Evolutionary conservation across 2,113 vertebrate genomes (phyloP), one percentile per base, ranked within the genome.

Genomic region (Nothobranchius furzeri): DNA sequence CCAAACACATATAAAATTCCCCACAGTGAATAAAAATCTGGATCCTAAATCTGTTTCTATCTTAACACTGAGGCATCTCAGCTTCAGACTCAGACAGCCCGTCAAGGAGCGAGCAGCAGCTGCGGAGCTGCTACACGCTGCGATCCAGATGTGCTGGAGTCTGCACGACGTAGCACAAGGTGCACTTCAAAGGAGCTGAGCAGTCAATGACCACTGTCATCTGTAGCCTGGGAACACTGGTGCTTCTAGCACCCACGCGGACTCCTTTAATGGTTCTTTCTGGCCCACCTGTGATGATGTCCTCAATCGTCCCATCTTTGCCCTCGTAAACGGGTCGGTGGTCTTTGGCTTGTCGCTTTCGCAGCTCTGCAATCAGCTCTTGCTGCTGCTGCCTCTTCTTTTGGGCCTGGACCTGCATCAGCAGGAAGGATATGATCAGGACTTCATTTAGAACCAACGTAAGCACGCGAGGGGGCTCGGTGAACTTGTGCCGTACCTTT

Each of bases 281-380:
- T 60, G 76, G 64, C 92, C 91, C 93, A 99, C 97, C 97, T 76
- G 96, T 98, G 88, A 99, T 98, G 79, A 99, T 99, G 91, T 98
- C 96, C 83, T 98, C 97, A 25, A 99, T 98, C 86, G 97, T 94
- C 67, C 97, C 97, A 0, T 99, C 97, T 80, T 98, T 99, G 85
- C 96, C 96, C 88, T 99, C 96, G 3, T 99, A 98, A 53, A 99
- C 95, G 0, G 96, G 95, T 60, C 96, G 92, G 81, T 98, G 97
- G 75, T 98, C 96, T 89, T 98, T 98, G 87, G 95, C 96, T 76
- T 98, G 97, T 64, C 95, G 93, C 65, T 90, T 92, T 35, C 96
- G 93, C 84, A 98, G 79, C 88, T 99, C 97, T 2, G 96, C 95
- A 0, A 99, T 98, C 76, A 98, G 87, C 84, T 98, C 96, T 58